These are phyloP conservation scores for Spodoptera exigua DNA, from an alignment of 2,888 invertebrate genomes.

Conservation along the genomic window DNA sequence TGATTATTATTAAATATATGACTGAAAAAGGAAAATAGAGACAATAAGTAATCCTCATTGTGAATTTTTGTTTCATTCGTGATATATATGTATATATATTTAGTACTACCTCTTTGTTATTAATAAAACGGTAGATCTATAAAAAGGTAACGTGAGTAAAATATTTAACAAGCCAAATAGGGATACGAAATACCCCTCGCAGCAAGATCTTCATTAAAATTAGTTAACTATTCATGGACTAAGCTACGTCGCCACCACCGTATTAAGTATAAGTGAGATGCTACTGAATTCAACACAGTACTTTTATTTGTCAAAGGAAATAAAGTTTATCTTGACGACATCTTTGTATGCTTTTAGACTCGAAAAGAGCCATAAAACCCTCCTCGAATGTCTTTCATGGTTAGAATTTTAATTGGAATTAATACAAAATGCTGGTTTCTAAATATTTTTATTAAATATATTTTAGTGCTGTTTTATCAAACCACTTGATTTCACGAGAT, in stretches of 20 bases:
- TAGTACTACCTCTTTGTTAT: too few species aligned
- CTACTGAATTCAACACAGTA: neutral
- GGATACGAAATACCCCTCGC: constrained; percentile 1
- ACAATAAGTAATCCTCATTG: too few species aligned
- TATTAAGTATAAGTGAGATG: neutral
- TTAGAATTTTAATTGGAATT: neutral
- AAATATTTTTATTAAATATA: too few species aligned
- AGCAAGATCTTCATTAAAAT: constrained; percentile 8
- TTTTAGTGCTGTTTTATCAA: too few species aligned
- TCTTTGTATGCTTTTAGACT: neutral
- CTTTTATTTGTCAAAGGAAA: neutral
- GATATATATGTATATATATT: too few species aligned
- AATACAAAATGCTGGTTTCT: neutral
- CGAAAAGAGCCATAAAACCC: neutral
- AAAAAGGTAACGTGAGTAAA: too few species aligned
- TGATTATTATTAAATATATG: too few species aligned
- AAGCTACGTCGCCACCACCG: neutral
- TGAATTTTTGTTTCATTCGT: too few species aligned
- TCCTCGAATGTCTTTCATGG: neutral
- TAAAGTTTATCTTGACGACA: neutral
- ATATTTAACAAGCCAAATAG: neutral
- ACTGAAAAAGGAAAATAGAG: too few species aligned
- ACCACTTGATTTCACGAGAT: too few species aligned
- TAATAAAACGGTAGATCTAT: too few species aligned
- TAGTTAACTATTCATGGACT: neutral